Evolutionary conservation across 1,140 invertebrate genomes (phyloP).

Genomic region (Antheraea mylitta): DNA sequence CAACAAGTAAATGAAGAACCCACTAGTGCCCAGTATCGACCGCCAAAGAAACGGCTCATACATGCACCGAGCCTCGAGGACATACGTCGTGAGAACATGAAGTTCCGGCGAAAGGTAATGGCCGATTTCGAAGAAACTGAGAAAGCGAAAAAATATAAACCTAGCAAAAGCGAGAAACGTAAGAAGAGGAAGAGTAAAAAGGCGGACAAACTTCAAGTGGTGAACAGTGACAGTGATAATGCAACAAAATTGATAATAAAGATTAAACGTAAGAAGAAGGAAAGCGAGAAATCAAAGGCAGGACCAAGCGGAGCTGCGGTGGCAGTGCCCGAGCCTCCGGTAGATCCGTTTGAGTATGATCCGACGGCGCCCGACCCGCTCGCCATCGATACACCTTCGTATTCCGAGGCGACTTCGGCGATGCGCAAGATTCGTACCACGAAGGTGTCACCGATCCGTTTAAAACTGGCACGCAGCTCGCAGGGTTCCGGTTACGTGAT

Average conservation of each 20-base stretch:
- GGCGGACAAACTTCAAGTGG: slow-evolving; percentile 80
- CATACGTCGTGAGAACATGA: slow-evolving; percentile 91
- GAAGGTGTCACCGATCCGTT: slow-evolving; percentile 87
- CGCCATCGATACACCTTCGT: slow-evolving; percentile 69
- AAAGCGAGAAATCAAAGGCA: slow-evolving; percentile 28
- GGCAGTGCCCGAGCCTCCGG: slow-evolving; percentile 40
- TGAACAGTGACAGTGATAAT: slow-evolving; percentile 80
- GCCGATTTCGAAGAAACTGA: slow-evolving; percentile 85
- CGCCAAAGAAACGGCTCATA: slow-evolving; percentile 89
- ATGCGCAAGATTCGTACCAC: slow-evolving; percentile 81
- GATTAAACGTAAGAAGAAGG: slow-evolving; percentile 65
- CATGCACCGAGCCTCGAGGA: slow-evolving; percentile 85
- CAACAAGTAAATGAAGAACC: slow-evolving; percentile 77
- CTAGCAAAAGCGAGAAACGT: slow-evolving; percentile 82
- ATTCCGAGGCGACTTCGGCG: slow-evolving; percentile 56
- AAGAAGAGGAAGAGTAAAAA: slow-evolving; percentile 85
- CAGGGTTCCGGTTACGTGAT: slow-evolving; percentile 85
- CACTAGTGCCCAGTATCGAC: slow-evolving; percentile 80
- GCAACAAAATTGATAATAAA: slow-evolving; percentile 84
- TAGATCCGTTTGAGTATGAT: slow-evolving; percentile 75
- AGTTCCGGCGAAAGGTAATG: slow-evolving; percentile 90
- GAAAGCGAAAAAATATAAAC: slow-evolving; percentile 79
- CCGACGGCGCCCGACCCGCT: slow-evolving; percentile 64
- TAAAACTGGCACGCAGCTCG: slow-evolving; percentile 89
- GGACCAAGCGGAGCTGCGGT: slow-evolving; percentile 39